Evolutionary conservation across 2,888 invertebrate species (phyloP).

Genomic region (Ophion costatus): DNA sequence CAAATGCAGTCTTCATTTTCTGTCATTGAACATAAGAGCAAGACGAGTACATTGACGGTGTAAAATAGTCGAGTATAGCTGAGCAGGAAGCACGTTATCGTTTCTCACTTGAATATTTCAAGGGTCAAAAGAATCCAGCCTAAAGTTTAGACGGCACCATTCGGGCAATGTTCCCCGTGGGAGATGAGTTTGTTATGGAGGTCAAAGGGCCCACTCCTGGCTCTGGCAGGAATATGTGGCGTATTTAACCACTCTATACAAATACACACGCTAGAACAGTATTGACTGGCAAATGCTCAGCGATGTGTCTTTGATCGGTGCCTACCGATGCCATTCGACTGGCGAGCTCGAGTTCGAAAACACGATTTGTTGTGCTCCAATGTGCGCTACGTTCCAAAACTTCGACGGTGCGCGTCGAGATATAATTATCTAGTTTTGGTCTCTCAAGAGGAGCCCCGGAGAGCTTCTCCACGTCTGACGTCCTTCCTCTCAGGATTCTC

Average conservation of each 20-base stretch:
- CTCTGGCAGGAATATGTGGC: not conserved
- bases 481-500: slow-evolving; percentile 14
- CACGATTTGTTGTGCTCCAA: slow-evolving; percentile 56
- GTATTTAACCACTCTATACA: not conserved
- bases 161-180: too few relatives aligned
- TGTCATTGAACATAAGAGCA: too few relatives aligned
- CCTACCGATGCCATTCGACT: slow-evolving; percentile 1
- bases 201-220: too few relatives aligned
- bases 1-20: too few relatives aligned
- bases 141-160: too few relatives aligned
- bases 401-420: slow-evolving; percentile 45
- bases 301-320: not conserved
- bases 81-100: too few relatives aligned
- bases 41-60: too few relatives aligned
- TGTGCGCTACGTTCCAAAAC: slow-evolving; percentile 42
- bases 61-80: too few relatives aligned
- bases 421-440: slow-evolving; percentile 55
- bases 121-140: too few relatives aligned
- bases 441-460: slow-evolving; percentile 4
- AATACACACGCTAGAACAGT: not conserved
- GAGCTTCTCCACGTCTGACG: not conserved
- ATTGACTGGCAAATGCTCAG: slow-evolving; percentile 1
- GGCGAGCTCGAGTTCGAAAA: slow-evolving; percentile 49
- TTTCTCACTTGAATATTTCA: too few relatives aligned
- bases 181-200: too few relatives aligned